A percentile compares a stretch with the other conserved stretches of the same genome.
Conservation (phyloP, 2,113 vertebrate genomes). For the Agapornis roseicollis region DNA sequence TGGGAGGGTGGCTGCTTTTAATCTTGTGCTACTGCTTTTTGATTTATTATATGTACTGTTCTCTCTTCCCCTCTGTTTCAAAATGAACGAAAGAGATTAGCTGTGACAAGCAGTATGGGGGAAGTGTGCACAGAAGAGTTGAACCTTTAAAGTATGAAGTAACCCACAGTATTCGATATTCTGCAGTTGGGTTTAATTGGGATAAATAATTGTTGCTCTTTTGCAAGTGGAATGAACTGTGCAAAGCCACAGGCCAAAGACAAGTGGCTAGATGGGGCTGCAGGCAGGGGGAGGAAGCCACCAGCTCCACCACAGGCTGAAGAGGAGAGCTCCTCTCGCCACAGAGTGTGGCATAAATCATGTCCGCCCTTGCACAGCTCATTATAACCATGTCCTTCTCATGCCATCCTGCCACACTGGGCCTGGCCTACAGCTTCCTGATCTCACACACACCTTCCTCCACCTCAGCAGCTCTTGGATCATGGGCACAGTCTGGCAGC, state of each 20-base stretch:
- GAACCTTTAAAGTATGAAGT: background rate
- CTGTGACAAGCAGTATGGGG: background rate
- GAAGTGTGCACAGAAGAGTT: fast-evolving
- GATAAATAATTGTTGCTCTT: conserved; percentile 14
- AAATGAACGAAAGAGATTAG: background rate
- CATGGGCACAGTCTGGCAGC: fast-evolving
- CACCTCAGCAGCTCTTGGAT: fast-evolving
- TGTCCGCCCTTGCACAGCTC: fast-evolving
- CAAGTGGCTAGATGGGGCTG: background rate
- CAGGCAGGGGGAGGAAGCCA: background rate
- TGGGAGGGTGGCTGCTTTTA: background rate
- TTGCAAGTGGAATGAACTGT: background rate
- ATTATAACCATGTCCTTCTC: fast-evolving
- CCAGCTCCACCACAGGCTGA: fast-evolving
- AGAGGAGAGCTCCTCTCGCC: background rate
- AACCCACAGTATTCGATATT: background rate
- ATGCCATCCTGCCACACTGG: fast-evolving
- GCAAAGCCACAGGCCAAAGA: background rate
- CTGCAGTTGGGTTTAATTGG: background rate
- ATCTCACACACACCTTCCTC: background rate
- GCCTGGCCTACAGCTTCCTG: background rate
- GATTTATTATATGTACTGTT: background rate
- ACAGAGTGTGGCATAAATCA: fast-evolving
- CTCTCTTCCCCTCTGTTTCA: background rate
- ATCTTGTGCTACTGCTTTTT: background rate